Base-by-base conservation (phyloP, 2,113 vertebrate genomes). In the Labrus mixtus region DNA sequence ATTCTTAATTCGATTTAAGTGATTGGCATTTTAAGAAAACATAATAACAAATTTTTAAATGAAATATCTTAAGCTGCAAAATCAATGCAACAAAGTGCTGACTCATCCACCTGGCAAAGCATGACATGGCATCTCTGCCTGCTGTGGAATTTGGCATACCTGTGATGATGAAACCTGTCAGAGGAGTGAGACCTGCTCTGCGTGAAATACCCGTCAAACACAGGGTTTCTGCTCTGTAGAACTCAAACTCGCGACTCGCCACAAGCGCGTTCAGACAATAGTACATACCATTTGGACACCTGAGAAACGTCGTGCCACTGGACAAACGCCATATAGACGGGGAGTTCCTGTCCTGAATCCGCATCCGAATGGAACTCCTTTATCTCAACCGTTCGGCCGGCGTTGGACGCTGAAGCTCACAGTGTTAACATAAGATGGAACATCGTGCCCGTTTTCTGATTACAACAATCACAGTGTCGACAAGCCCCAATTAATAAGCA, bases 121-220 rank as follows among this genome's bases (percentile, higher is more conserved):
- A 4, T 15, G 19, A 37, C 37, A 23, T 1, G 19, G 43, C 20
- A 48, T 0, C 13, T 12, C 66, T 19, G 33, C 29, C 51, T 43
- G 16, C n/a, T 70, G 78, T 41, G 82, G 70, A 90, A 85, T 81
- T 76, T 86, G n/a, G 68, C 68, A 39, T n/a, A 56, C 4, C 43
- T 10, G 73, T 74, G 78, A 53, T 10, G 61, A 37, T 37, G n/a
- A 66, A 48, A 62, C 16, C 19, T 70, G 56, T 6, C 43, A 46
- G 4, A 60, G 43, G 16, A 25, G 71, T 75, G 83, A 15, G 53
- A 89, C 51, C 53, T 10, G 65, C 63, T 45, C 37, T 0, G 53
- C 61, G 50, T 41, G 74, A 63, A 72, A 72, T n/a, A 68, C 68
- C 55, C 17, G 66, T 3, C 48, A 17, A 41, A 41, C 1, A n/a